These are phyloP conservation scores for Mastigias papua DNA, from an alignment of 30 jellyfish, hydroid and myxozoan species.

Conservation along the genomic window DNA sequence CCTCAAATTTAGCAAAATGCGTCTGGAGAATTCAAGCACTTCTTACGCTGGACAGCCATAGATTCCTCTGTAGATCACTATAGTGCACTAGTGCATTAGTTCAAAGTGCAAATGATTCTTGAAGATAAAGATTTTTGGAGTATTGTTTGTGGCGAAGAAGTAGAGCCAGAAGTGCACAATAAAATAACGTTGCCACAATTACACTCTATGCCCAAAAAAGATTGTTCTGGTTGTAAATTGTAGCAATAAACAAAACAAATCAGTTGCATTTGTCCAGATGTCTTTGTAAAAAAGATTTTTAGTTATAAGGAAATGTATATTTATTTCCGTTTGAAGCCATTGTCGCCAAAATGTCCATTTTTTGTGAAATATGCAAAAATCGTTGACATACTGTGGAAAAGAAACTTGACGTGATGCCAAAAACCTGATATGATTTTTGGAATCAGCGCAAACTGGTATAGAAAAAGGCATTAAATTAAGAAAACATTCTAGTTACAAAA, in stretches of 20 bases:
- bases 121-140: too few species aligned
- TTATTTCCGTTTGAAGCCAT: neutral
- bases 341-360: neutral
- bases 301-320: neutral
- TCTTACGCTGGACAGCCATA: neutral
- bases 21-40: neutral
- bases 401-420: neutral
- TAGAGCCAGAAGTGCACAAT: neutral
- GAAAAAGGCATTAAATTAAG: constrained; percentile 6
- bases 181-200: neutral
- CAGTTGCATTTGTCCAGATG: neutral
- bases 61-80: neutral
- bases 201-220: neutral
- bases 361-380: neutral
- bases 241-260: neutral
- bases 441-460: neutral
- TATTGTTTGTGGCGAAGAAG: too few species aligned
- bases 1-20: neutral
- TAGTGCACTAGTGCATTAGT: too few species aligned
- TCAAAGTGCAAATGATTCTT: too few species aligned
- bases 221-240: neutral
- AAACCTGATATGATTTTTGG: neutral
- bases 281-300: neutral
- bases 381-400: neutral
- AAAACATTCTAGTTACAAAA: neutral